phyloP scores from a whole-genome alignment of 1,140 invertebrate species.

The Hyposmocoma kahamanoa region DNA sequence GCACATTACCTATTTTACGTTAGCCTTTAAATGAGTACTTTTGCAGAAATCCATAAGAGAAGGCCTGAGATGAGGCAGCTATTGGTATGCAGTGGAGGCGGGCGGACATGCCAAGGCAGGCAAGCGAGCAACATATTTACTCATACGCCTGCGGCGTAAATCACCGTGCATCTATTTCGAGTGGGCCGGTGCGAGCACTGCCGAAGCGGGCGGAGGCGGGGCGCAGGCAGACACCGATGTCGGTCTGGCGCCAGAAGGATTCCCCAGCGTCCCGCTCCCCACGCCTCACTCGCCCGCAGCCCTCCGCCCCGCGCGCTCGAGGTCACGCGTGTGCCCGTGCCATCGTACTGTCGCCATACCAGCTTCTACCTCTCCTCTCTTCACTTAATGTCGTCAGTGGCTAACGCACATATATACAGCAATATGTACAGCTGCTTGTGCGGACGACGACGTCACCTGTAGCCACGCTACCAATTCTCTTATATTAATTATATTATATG shows the following conservation, averaged over 20 bases:
- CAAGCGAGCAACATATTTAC: conserved; percentile 59
- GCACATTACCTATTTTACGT: no score
- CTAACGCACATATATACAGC: no score
- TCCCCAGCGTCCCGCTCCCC: conserved; percentile 66
- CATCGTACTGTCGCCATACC: background rate
- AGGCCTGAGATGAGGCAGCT: conserved; percentile 25
- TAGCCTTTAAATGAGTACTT: no score
- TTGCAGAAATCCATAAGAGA: no score
- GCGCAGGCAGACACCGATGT: conserved; percentile 60
- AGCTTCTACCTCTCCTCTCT: no score
- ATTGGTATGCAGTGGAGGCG: conserved; percentile 48
- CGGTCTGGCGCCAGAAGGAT: conserved; percentile 74
- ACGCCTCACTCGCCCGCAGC: conserved; percentile 15
- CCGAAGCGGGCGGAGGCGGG: conserved; percentile 32
- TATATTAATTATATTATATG: no score
- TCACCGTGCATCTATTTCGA: conserved; percentile 71
- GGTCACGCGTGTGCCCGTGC: conserved; percentile 1
- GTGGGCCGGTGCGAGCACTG: conserved; percentile 41
- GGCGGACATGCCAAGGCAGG: conserved; percentile 64
- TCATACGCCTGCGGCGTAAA: conserved; percentile 69
- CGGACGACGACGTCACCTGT: no score
- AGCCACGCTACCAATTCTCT: no score
- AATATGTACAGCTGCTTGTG: no score
- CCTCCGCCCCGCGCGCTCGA: background rate
- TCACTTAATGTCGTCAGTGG: no score